These are phyloP conservation scores for Apostichopus japonicus DNA, from an alignment of 35 echinoderm and acorn worm genomes.

Conservation along the genomic window DNA sequence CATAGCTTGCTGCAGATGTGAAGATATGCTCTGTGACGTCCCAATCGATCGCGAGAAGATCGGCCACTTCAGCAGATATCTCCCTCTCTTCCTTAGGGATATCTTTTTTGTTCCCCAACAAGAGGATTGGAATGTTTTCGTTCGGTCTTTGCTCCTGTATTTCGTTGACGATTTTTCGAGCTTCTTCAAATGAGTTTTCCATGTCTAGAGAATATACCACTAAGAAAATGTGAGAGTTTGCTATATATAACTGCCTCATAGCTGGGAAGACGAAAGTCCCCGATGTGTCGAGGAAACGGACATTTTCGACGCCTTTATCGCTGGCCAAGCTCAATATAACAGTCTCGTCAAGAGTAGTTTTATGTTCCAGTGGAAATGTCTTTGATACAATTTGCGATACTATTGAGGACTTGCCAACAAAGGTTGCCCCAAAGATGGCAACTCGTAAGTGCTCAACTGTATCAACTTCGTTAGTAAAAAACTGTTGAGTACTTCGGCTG, in stretches of 20 bases:
- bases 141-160: neutral
- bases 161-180: constrained; percentile 7
- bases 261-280: neutral
- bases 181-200: constrained; percentile 15
- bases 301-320: neutral
- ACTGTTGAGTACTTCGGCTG: neutral
- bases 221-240: neutral
- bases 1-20: constrained; percentile 20
- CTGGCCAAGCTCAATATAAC: neutral
- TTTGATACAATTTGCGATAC: constrained; percentile 11
- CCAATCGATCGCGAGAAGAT: constrained; percentile 41
- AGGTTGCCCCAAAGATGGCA: neutral
- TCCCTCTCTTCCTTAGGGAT: neutral
- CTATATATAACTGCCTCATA: neutral
- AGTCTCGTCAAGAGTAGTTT: neutral
- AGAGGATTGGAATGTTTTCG: constrained; percentile 22
- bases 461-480: neutral
- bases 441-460: neutral
- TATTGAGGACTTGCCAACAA: constrained; percentile 22
- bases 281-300: constrained; percentile 32
- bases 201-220: constrained; percentile 26
- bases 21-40: constrained; percentile 25
- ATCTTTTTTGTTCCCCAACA: constrained; percentile 38
- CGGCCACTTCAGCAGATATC: neutral
- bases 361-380: neutral